Conservation (phyloP, 2,113 vertebrate species). For the Chelonoidis abingdonii region DNA sequence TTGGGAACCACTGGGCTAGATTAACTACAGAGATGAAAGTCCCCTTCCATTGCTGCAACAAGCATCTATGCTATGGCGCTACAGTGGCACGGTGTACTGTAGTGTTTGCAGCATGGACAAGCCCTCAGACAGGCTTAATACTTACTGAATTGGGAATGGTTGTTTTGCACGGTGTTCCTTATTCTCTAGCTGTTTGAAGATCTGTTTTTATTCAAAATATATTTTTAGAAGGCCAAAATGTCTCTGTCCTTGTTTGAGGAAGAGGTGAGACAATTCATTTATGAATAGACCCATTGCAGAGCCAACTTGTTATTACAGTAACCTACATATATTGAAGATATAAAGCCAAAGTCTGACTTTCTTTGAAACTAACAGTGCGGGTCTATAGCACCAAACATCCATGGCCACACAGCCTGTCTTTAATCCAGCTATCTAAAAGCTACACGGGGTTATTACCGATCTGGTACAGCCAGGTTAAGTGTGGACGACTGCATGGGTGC, state of each 20-base stretch:
- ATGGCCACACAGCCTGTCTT: not conserved
- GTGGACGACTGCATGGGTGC: not conserved
- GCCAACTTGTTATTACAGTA: not conserved
- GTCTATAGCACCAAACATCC: too few species aligned
- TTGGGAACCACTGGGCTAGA: not conserved
- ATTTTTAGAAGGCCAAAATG: not conserved
- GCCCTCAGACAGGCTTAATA: not conserved
- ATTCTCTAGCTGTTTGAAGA: not conserved
- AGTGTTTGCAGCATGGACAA: not conserved
- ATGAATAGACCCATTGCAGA: not conserved
- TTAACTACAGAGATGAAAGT: not conserved
- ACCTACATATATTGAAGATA: not conserved
- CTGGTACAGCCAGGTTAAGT: not conserved
- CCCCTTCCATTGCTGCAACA: not conserved
- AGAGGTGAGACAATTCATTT: not conserved
- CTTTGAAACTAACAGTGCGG: not conserved
- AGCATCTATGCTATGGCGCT: not conserved
- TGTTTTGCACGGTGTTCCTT: not conserved
- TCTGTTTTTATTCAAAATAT: not conserved
- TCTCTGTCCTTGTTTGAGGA: not conserved
- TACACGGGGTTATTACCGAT: not conserved
- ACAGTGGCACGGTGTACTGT: not conserved
- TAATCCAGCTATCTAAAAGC: not conserved
- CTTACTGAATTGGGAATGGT: not conserved
- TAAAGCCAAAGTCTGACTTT: not conserved